Percentiles rank a stretch among this genome's conserved stretches.
phyloP scores from a whole-genome alignment of 2,797 vertebrate genomes.

The Hypotaenidia philippensis region DNA sequence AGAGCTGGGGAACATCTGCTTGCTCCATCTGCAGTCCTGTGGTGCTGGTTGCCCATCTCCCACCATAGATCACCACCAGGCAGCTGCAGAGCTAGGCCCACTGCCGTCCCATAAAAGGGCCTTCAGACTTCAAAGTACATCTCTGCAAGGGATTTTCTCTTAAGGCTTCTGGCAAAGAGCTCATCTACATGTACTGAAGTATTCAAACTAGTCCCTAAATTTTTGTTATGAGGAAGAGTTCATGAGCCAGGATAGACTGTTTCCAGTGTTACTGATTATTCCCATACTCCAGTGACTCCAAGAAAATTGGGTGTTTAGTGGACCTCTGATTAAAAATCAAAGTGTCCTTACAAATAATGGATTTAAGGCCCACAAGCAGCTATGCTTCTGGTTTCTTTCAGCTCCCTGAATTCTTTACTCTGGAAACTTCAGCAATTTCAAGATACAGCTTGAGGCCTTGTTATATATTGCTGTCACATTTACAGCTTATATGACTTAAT shows the following conservation, averaged over 20 bases:
- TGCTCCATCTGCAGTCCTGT: not conserved
- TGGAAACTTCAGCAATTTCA: not conserved
- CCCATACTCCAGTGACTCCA: not conserved
- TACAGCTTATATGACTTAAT: not conserved
- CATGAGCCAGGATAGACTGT: not conserved
- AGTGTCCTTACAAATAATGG: not conserved
- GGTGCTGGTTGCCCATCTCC: not conserved
- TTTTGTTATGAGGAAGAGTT: not conserved
- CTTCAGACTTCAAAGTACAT: not conserved
- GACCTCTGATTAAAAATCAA: not conserved
- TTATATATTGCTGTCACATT: not conserved
- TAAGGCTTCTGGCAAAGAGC: not conserved
- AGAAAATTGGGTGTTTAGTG: not conserved
- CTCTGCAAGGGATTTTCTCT: not conserved
- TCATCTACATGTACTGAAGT: not conserved
- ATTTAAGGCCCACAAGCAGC: not conserved
- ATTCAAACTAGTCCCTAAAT: not conserved
- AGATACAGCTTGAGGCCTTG: not conserved
- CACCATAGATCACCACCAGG: fast-evolving
- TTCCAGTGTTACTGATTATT: not conserved
- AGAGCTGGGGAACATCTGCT: not conserved
- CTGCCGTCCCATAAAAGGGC: fast-evolving
- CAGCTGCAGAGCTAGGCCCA: not conserved
- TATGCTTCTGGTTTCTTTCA: not conserved
- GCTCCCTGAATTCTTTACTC: not conserved